Base-by-base conservation (phyloP, 1,140 invertebrate genomes). In the Sesamia nonagrioides region DNA sequence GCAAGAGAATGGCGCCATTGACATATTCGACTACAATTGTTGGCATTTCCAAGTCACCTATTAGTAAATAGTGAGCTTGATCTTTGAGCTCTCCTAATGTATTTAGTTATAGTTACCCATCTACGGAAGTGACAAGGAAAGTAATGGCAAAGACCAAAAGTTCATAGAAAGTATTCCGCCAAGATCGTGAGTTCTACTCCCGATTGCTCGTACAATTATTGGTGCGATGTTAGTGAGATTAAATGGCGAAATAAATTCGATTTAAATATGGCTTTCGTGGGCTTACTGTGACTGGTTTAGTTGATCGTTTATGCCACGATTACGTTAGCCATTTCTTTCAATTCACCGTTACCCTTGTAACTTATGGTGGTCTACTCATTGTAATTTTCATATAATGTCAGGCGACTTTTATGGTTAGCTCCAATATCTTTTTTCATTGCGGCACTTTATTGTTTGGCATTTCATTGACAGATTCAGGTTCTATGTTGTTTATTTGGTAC, bases 211-310 rank as follows among this genome's bases (percentile, higher is more conserved):
- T 69, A 48, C 66, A 69, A 69, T 69, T 69, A 69, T 69, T 18
- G 66, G 42, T 69, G 66, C 66, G 1, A 69, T 69, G 66, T 69
- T 50, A 50, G 66, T 33, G 37, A 69, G 66, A 69, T 69, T 48
- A 69, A 69, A 69, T 69, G 66, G 66, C 42, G 66, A 48, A 50
- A 69, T 69, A 69, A 69, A 69, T 69, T 69, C 42, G 66, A 69
- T 69, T 69, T 69, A 69, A 69, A 69, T 69, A 50, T 50, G 66
- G 42, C 42, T 33, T 11, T 33, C 42, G 66, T 69, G 66, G 21
- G 42, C 40, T 48, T 18, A 50, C 42, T 27, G 18, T 50, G 66
- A 50, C 66, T 50, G n/a, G 66, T 69, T 69, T 69, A 69, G 42
- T 69, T 33, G 66, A 48, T 33, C 42, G 66, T 69, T 48, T 69